phyloP scores from a whole-genome alignment of 2,113 vertebrate genomes.

The Neolamprologus ventralis region DNA sequence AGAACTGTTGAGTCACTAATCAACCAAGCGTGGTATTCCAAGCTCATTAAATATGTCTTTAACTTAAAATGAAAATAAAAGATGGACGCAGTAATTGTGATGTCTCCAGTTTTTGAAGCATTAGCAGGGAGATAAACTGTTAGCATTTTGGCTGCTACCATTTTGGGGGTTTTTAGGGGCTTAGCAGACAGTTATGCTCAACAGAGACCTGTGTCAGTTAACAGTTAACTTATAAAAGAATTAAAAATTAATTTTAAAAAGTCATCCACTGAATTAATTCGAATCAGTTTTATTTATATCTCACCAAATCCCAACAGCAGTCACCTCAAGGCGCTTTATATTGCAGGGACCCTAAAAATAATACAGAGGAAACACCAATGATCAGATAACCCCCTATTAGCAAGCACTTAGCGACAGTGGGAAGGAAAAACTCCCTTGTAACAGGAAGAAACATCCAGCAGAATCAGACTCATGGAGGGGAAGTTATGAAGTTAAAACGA shows the following conservation, averaged over 20 bases:
- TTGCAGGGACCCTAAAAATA: background rate
- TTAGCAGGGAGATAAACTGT: background rate
- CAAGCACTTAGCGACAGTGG: background rate
- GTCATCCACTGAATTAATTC: background rate
- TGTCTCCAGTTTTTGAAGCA: background rate
- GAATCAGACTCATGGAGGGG: background rate
- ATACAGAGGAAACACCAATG: accelerated
- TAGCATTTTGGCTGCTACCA: background rate
- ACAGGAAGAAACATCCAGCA: background rate
- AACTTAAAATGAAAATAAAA: background rate
- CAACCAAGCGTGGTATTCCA: background rate
- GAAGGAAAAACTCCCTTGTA: background rate
- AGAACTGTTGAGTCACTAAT: no score
- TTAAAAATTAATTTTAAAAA: background rate
- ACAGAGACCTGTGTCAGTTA: no score
- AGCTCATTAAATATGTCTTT: background rate
- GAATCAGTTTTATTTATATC: background rate
- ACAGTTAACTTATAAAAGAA: background rate
- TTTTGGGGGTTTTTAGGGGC: accelerated
- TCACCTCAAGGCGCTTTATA: background rate
- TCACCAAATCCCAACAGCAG: background rate
- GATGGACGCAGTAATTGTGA: background rate
- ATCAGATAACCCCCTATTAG: background rate
- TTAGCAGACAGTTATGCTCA: background rate
- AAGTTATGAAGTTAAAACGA: background rate